Evolutionary conservation across 1,140 invertebrate species (phyloP).

Genomic region (Drosophila tristis): DNA sequence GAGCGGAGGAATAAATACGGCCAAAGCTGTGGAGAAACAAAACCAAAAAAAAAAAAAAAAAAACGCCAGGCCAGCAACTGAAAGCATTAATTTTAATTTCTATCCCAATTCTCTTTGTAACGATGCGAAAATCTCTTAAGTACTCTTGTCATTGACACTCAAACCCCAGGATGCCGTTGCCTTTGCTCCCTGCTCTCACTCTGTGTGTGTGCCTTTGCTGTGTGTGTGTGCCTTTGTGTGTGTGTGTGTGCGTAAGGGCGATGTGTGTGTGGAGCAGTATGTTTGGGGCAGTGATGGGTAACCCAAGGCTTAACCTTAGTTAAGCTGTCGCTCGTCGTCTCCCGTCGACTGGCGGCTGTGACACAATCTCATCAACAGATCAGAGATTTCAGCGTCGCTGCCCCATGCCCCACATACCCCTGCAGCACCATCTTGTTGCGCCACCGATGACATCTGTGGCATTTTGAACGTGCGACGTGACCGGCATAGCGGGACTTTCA

Average conservation of each 20-base stretch:
- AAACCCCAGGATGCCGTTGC: constrained; percentile 47
- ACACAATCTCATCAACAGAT: constrained; percentile 83
- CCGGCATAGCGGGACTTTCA: constrained; percentile 68
- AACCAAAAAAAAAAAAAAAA: neutral
- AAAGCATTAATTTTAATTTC: constrained; percentile 83
- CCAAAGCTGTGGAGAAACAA: constrained; percentile 6
- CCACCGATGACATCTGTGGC: constrained; percentile 80
- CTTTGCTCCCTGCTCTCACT: neutral
- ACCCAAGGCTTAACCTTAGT: constrained; percentile 78
- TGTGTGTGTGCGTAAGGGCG: constrained; percentile 5
- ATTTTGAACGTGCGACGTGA: constrained; percentile 82
- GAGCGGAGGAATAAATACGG: constrained; percentile 13
- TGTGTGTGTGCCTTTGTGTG: constrained; percentile 23
- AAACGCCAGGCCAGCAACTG: constrained; percentile 14
- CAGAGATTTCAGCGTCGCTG: constrained; percentile 69
- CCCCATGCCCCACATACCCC: neutral
- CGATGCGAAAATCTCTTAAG: constrained; percentile 83
- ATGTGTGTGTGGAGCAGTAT: constrained; percentile 2
- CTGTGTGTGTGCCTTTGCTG: constrained; percentile 8
- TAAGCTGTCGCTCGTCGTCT: constrained; percentile 79
- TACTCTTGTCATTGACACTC: constrained; percentile 83
- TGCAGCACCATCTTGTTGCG: constrained; percentile 60
- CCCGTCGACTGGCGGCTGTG: constrained; percentile 69
- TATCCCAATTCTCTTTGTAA: constrained; percentile 81
- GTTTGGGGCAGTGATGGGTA: constrained; percentile 7